Conservation (phyloP, 2,113 vertebrate genomes). For the Equus przewalskii region DNA sequence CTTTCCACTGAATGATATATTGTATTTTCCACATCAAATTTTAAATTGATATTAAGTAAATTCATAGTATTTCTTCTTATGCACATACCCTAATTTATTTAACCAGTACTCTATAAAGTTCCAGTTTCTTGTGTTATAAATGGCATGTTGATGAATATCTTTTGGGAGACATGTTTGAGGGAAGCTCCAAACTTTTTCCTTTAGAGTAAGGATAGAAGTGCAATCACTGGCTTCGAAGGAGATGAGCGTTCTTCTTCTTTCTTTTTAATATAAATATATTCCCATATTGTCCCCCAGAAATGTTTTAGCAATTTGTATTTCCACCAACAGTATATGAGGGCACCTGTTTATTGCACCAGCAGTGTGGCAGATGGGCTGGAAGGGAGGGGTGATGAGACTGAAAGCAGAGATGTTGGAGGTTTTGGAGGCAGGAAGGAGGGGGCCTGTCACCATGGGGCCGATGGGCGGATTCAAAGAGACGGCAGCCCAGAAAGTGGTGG, state of each 20-base stretch:
- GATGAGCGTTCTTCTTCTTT: background rate
- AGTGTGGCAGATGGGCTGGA: background rate
- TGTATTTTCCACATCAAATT: background rate
- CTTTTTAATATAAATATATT: background rate
- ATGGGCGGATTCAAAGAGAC: background rate
- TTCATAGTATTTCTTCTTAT: background rate
- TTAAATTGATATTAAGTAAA: background rate
- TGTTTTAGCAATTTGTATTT: background rate
- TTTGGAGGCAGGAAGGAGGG: too few relatives aligned
- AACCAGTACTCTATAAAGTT: background rate
- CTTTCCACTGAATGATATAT: background rate
- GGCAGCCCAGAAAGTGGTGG: too few relatives aligned
- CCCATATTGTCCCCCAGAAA: background rate
- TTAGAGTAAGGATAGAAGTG: background rate
- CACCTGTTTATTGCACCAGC: background rate
- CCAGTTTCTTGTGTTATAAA: background rate
- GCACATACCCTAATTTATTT: background rate
- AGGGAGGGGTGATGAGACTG: background rate
- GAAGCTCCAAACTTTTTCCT: background rate
- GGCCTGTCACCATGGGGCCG: rapidly evolving
- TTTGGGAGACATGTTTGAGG: background rate
- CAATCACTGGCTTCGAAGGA: background rate
- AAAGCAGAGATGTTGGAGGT: background rate
- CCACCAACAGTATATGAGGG: background rate
- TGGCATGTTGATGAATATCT: background rate